Evolutionary conservation across 2,113 vertebrate genomes (phyloP), one percentile per base, ranked within the genome.

Genomic region (Anthoscopus minutus): DNA sequence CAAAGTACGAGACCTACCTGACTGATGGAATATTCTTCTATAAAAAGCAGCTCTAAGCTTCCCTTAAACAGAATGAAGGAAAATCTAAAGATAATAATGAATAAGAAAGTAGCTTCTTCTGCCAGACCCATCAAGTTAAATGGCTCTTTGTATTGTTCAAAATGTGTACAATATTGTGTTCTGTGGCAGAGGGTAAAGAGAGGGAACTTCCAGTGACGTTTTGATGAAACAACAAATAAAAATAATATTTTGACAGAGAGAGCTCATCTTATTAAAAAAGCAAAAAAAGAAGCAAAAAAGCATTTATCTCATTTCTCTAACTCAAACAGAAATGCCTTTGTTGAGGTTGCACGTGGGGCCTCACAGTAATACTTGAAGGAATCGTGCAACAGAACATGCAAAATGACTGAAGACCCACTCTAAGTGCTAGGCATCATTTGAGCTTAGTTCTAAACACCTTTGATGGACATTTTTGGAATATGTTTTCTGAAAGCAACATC

Each of bases 231-330:
- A 97, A 96, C 77, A 96, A 96, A 96, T 82, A 95, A 95, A 97
- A 97, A 94, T 92, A 96, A 95, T 97, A 94, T 86, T 97, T 93
- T 96, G 96, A 96, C 97, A 96, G 86, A 92, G 42, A 95, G 50
- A 95, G 54, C 38, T 95, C 47, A 80, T 96, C 81, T 42, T 93
- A 96, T 83, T 83, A 15, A 73, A 83, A 92, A 95, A 81, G 89
- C 92, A 83, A 37, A 58, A 58, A 58, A 91, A 48, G 19, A 22
- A 33, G 15, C 13, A 42, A 42, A 21, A 93, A 88, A 72, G 7
- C 15, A 38, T 51, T 77, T 83, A 86, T 92, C 82, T 69, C 12
- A 62, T 62, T 77, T 78, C 47, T 69, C 40, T 86, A 81, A 70
- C 53, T 88, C 60, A 85, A 95, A 83, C 60, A 92, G 89, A 94